These are phyloP conservation scores for Xestia rhomboidea DNA, from an alignment of 2,888 invertebrate species.

Conservation along the genomic window DNA sequence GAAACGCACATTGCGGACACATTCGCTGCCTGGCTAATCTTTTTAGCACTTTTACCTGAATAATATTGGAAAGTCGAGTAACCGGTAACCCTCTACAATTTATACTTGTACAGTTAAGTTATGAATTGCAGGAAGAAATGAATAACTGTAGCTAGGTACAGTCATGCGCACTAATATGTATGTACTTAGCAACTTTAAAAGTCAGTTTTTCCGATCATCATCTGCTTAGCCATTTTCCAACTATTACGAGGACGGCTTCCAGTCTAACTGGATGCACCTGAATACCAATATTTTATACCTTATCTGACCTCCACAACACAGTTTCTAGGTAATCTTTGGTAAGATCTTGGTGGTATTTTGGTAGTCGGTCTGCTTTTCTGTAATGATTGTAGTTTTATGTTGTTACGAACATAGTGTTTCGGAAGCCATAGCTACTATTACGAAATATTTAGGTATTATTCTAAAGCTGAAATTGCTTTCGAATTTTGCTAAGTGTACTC, in stretches of 20 bases:
- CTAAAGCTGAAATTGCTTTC: neutral
- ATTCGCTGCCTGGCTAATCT: neutral
- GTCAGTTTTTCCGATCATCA: neutral
- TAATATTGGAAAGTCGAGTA: neutral
- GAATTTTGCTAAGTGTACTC: neutral
- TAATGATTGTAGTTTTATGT: neutral
- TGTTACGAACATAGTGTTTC: neutral
- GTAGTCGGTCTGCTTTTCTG: neutral
- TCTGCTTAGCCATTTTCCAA: neutral
- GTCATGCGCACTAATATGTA: neutral
- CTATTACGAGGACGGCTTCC: neutral
- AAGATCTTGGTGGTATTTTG: neutral
- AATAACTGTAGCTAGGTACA: conserved; percentile 14
- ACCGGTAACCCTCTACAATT: conserved; percentile 2
- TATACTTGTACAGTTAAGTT: conserved; percentile 6
- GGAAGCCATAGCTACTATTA: neutral
- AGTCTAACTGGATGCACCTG: neutral
- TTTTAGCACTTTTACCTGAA: neutral
- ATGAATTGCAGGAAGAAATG: conserved; percentile 25
- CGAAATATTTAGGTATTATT: neutral
- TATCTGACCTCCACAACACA: too few species aligned
- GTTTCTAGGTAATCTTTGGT: neutral
- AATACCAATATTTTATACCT: neutral
- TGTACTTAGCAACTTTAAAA: neutral
- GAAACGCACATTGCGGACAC: neutral